Percentiles rank a stretch among this genome's conserved stretches.
These are phyloP conservation scores for Sturnira hondurensis DNA, from an alignment of 2,113 vertebrate genomes.

Conservation along the genomic window DNA sequence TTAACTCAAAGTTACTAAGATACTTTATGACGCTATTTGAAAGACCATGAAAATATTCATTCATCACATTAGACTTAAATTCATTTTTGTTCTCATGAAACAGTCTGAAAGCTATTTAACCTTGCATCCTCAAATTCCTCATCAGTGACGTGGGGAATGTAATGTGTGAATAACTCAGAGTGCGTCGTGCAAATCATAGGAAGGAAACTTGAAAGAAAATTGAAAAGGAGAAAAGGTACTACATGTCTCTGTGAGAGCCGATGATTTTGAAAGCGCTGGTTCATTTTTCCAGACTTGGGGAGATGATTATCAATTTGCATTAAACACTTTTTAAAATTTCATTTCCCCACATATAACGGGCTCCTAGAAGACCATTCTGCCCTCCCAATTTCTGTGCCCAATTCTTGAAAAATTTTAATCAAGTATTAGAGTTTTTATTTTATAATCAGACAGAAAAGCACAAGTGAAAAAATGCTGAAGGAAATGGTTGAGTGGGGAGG, in stretches of 20 bases:
- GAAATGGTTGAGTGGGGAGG: not conserved
- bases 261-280: not conserved
- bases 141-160: slow-evolving; percentile 14
- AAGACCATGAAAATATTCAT: not conserved
- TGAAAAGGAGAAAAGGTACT: not conserved
- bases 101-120: not conserved
- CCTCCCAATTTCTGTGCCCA: not conserved
- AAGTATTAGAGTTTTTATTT: not conserved
- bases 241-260: not conserved
- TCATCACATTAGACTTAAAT: not conserved
- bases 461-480: not conserved
- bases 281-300: not conserved
- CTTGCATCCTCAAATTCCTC: not conserved
- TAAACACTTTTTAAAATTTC: not conserved
- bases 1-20: not conserved
- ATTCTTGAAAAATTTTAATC: not conserved
- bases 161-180: not conserved
- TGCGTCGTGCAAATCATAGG: not conserved
- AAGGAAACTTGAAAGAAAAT: slow-evolving; percentile 20
- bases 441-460: not conserved
- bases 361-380: not conserved
- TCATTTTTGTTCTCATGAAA: not conserved
- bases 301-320: not conserved
- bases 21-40: not conserved
- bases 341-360: not conserved